Percentiles rank a stretch among this genome's conserved stretches.
phyloP scores from a whole-genome alignment of 1,140 invertebrate genomes.

The Anastrepha obliqua region DNA sequence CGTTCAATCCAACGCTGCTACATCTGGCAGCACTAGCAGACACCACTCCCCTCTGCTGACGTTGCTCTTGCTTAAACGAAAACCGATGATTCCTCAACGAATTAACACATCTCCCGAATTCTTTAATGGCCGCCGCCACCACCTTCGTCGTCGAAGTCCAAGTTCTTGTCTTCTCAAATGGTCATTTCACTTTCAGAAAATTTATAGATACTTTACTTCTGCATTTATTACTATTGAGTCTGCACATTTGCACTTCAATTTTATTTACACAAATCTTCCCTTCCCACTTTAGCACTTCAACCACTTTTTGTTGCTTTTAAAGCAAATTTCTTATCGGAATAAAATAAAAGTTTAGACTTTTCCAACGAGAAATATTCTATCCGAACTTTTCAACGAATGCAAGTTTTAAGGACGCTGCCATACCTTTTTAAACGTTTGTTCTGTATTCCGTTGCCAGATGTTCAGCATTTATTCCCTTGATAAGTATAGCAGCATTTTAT shows the following conservation, averaged over 20 bases:
- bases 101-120: conserved; percentile 41
- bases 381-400: conserved; percentile 39
- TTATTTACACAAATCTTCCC: conserved; percentile 2
- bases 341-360: conserved; percentile 43
- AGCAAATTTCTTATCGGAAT: conserved; percentile 22
- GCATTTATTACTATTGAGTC: background rate
- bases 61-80: background rate
- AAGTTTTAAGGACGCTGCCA: background rate
- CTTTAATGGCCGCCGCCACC: conserved; percentile 54
- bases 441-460: background rate
- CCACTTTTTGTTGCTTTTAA: background rate
- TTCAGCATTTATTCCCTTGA: background rate
- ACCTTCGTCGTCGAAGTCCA: conserved; percentile 27
- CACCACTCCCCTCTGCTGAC: conserved; percentile 48
- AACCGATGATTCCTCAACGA: background rate
- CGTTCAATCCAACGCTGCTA: background rate
- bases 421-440: background rate
- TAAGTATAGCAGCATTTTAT: background rate
- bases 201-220: conserved; percentile 21
- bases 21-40: background rate
- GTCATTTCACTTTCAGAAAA: conserved; percentile 55
- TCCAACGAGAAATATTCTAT: conserved; percentile 45
- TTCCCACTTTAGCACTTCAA: background rate
- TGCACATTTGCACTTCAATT: background rate
- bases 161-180: conserved; percentile 1